Base-by-base conservation (phyloP, 2,113 vertebrate species). In the Bufo bufo region DNA sequence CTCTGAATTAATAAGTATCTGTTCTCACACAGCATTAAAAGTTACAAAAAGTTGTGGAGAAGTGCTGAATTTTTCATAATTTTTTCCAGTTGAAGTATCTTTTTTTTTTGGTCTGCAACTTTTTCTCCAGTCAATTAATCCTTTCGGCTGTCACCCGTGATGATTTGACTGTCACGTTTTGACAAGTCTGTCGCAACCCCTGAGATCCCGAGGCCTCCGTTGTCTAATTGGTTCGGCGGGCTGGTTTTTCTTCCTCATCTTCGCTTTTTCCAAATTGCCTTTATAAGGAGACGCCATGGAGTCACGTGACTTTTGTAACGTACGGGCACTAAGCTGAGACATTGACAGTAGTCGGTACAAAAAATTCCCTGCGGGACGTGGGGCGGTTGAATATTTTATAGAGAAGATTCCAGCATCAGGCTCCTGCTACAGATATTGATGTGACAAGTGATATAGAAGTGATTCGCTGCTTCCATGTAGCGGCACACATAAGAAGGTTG, bases 361-460 rank as follows among this genome's bases (percentile, higher is more conserved):
- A 87, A 77, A 80, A 82, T n/a, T 77, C 81, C 87, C 87, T 20
- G 54, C 16, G 71, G 86, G 81, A 77, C 20, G 7, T 19, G 43
- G 13, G 13, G 13, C 56, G 83, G n/a, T 10, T 84, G 59, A 88
- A 84, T 88, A 88, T 88, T 88, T 88, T 66, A 65, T 63, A 45
- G 80, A 45, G 58, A 54, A 20, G 81, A 56, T 77, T 88, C 69
- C 77, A 82, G 69, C 80, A 84, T 88, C 87, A 78, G 87, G 47
- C 80, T 54, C 23, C 59, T 56, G 81, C 72, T 84, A 69, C 87
- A 77, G 77, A 88, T 77, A 88, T 84, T 50, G 87, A 83, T 77
- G 87, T 88, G 87, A 88, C 87, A 88, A 54, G 58, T 84, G 87
- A 88, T 83, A 84, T 9, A 77, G 81, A 50, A 83, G 54, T 16